Evolutionary conservation across 2,888 invertebrate species (phyloP).

Genomic region (Drosophila percnosoma): DNA sequence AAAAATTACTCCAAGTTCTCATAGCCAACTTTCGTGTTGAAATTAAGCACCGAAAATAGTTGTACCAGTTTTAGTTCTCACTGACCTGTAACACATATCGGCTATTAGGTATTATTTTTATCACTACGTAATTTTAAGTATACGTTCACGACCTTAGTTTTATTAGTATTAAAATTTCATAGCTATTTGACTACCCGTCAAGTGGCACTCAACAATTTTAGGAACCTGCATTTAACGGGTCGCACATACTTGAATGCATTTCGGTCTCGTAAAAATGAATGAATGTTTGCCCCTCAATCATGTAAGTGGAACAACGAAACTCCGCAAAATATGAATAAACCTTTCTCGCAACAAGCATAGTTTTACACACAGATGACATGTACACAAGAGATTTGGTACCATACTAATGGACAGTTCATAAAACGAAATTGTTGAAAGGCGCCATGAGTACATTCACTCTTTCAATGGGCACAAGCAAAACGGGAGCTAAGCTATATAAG

Average conservation of each 20-base stretch:
- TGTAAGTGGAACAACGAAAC: conserved; percentile 46
- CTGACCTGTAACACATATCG: not conserved
- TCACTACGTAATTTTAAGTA: not conserved
- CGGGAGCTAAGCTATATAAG: conserved; percentile 62
- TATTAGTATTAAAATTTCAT: not conserved
- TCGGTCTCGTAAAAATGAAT: conserved; percentile 21
- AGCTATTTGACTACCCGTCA: not conserved
- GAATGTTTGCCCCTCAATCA: conserved; percentile 40
- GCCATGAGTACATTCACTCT: conserved; percentile 67
- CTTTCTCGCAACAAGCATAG: conserved; percentile 49
- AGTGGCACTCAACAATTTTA: not conserved
- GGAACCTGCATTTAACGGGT: conserved; percentile 11
- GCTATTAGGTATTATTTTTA: not conserved
- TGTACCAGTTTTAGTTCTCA: not conserved
- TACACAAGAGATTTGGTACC: conserved; percentile 37
- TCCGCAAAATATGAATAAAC: conserved; percentile 36
- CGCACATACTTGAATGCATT: conserved; percentile 11
- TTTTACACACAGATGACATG: conserved; percentile 43
- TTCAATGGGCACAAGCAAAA: conserved; percentile 26
- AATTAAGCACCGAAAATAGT: not conserved
- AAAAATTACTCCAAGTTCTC: not conserved
- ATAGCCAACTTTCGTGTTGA: not conserved
- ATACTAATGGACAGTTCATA: conserved; percentile 53
- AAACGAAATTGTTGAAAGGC: conserved; percentile 47
- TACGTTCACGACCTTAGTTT: not conserved